These are phyloP conservation scores for Dendrocincla fuliginosa DNA, from an alignment of 2,797 vertebrate species.

Conservation along the genomic window DNA sequence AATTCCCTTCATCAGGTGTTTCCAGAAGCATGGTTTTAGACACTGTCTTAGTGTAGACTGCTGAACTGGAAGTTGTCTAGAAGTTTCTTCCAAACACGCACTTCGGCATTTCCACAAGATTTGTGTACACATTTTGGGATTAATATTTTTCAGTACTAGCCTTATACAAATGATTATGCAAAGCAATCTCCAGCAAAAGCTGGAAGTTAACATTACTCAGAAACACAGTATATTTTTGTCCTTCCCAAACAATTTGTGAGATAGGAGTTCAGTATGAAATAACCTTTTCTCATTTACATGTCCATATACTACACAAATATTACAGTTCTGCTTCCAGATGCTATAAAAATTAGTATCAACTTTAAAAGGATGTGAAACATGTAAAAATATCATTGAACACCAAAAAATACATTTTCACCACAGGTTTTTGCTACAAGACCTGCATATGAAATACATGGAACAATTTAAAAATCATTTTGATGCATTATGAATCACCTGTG, in stretches of 20 bases:
- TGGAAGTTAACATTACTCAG: not conserved
- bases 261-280: not conserved
- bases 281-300: not conserved
- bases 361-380: constrained; percentile 17
- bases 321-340: not conserved
- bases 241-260: not conserved
- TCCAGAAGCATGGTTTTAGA: not conserved
- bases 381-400: constrained; percentile 31
- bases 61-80: not conserved
- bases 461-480: constrained; percentile 60
- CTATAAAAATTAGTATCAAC: not conserved
- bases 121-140: not conserved
- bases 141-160: not conserved
- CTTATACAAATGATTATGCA: not conserved
- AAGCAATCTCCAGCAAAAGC: not conserved
- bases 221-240: not conserved
- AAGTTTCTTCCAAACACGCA: not conserved
- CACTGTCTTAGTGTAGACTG: not conserved
- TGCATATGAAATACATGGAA: constrained; percentile 39
- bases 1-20: not conserved
- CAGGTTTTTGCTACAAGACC: constrained; percentile 33
- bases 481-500: constrained; percentile 63
- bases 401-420: constrained; percentile 8
- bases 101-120: not conserved
- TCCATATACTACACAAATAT: not conserved